Evolutionary conservation across 2,797 vertebrate species (phyloP).

Genomic region (Phrynocephalus guinanensis): DNA sequence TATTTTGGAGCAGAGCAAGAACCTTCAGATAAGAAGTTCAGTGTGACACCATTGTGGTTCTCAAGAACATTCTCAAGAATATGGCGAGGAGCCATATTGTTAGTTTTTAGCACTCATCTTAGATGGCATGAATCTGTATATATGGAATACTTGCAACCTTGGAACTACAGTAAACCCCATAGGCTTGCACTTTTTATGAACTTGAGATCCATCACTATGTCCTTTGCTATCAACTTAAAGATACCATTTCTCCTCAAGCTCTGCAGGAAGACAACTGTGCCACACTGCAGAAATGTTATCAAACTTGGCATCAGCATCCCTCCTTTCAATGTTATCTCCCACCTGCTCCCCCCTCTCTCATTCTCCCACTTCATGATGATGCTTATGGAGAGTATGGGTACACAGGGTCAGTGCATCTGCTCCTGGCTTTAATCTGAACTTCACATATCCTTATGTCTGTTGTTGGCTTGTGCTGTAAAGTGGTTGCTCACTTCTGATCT

Average conservation of each 20-base stretch:
- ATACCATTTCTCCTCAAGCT: conserved; percentile 46
- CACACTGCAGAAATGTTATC: conserved; percentile 48
- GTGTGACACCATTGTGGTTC: not conserved
- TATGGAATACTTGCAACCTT: conserved; percentile 7
- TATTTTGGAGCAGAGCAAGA: not conserved
- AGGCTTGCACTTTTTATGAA: conserved; percentile 23
- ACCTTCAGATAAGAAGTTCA: not conserved
- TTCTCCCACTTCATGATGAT: too few relatives aligned
- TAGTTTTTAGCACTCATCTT: conserved; percentile 9
- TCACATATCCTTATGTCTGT: too few relatives aligned
- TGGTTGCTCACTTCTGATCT: too few relatives aligned
- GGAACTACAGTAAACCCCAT: conserved; percentile 47
- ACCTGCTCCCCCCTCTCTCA: conserved; percentile 7
- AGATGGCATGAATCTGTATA: conserved; percentile 5
- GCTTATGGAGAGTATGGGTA: too few relatives aligned
- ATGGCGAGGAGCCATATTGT: not conserved
- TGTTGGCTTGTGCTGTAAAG: too few relatives aligned
- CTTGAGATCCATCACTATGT: conserved; percentile 42
- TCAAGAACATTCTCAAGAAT: conserved; percentile 9
- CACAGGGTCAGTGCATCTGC: too few relatives aligned
- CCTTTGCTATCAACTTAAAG: conserved; percentile 51
- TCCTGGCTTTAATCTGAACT: too few relatives aligned
- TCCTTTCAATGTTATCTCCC: conserved; percentile 59
- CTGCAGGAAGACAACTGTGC: conserved; percentile 48
- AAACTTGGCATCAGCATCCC: conserved; percentile 56